A percentile compares a stretch with the other conserved stretches of the same genome.
Conservation (phyloP, 2,888 invertebrate species). For the Chrysomela aeneicollis region DNA sequence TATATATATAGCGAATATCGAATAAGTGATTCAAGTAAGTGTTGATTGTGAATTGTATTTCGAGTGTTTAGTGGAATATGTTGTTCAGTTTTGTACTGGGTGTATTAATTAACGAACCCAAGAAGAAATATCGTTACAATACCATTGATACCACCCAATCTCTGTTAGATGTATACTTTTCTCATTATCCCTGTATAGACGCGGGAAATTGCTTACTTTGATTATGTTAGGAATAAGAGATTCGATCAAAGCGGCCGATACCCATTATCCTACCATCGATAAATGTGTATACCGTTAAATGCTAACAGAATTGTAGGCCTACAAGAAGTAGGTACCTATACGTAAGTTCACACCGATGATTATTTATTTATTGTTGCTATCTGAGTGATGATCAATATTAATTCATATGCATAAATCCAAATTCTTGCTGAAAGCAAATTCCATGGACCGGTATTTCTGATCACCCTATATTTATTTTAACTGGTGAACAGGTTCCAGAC, state of each 20-base stretch:
- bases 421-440: not conserved
- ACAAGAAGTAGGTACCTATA: not conserved
- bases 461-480: constrained; percentile 1
- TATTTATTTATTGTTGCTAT: not conserved
- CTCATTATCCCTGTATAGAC: too few relatives aligned
- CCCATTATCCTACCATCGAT: not conserved
- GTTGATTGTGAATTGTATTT: too few relatives aligned
- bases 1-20: too few relatives aligned
- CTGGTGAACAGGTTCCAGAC: not conserved
- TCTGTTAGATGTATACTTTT: too few relatives aligned
- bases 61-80: too few relatives aligned
- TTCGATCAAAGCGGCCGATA: constrained; percentile 5
- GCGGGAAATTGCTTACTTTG: not conserved
- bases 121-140: too few relatives aligned
- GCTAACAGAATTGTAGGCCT: not conserved
- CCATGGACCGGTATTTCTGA: not conserved
- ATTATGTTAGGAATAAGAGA: not conserved
- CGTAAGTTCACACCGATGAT: constrained; percentile 3
- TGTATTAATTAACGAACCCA: too few relatives aligned
- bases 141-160: too few relatives aligned
- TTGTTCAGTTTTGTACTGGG: too few relatives aligned
- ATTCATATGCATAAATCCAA: too few relatives aligned
- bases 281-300: constrained; percentile 12
- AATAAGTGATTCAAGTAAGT: too few relatives aligned
- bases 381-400: too few relatives aligned